A percentile compares a stretch with the other conserved stretches of the same genome.
Conservation (phyloP, 2,113 vertebrate genomes). For the Fulica atra region DNA sequence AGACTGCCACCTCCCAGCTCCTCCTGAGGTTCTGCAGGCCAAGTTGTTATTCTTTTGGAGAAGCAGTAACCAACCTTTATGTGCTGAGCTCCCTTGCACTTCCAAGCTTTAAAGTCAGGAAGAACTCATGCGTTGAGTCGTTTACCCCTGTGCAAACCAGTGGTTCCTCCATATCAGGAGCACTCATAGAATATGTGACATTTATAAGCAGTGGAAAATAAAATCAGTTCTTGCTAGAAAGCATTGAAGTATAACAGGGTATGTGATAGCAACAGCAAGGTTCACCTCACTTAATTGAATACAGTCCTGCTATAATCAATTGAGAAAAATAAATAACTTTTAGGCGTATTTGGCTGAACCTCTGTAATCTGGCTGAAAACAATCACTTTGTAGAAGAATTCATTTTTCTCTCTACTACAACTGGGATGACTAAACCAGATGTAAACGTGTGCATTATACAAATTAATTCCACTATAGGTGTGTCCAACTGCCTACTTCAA, state of each 20-base stretch:
- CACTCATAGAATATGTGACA: not conserved
- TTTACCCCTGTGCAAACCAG: not conserved
- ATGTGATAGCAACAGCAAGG: not conserved
- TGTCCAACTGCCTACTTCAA: not conserved
- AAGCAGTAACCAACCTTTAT: not conserved
- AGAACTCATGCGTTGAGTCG: rapidly evolving
- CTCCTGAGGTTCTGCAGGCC: not conserved
- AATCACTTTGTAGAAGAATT: not conserved
- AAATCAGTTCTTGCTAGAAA: not conserved
- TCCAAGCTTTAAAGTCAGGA: not conserved
- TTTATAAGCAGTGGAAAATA: not conserved
- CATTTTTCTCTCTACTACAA: not conserved
- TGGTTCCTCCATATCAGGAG: not conserved
- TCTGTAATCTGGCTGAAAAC: not conserved
- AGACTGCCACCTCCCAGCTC: not conserved
- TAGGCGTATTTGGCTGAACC: not conserved
- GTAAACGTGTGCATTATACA: not conserved
- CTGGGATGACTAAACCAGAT: not conserved
- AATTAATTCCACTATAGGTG: not conserved
- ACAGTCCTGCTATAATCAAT: not conserved
- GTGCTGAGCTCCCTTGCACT: not conserved
- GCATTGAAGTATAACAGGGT: not conserved
- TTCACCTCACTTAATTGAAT: not conserved
- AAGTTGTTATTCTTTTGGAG: not conserved
- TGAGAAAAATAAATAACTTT: not conserved